phyloP scores from a whole-genome alignment of 2,113 vertebrate species.

The Sylvilagus bachmani region DNA sequence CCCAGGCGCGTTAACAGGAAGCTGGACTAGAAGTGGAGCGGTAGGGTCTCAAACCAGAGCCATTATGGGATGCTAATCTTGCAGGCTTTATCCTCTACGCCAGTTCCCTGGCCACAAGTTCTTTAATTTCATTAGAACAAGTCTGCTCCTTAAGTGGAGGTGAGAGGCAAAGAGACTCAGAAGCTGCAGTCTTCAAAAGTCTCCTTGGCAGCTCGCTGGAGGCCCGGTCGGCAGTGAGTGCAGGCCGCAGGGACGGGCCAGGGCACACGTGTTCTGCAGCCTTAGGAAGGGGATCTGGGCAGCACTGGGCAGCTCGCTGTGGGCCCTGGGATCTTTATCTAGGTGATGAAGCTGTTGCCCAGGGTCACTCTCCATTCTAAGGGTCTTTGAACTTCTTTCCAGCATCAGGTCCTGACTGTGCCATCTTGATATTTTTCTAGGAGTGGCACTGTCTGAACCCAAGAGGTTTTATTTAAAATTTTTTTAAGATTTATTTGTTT shows the following conservation, averaged over 20 bases:
- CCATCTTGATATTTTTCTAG: neutral
- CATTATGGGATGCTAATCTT: too few relatives aligned
- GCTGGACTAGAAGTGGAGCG: too few relatives aligned
- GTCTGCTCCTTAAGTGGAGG: neutral
- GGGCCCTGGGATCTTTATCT: neutral
- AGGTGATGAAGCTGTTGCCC: slow-evolving; percentile 8
- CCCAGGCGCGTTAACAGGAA: too few relatives aligned
- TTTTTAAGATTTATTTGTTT: too few relatives aligned
- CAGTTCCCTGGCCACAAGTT: neutral
- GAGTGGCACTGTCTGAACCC: neutral
- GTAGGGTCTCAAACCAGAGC: too few relatives aligned
- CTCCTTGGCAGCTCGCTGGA: neutral
- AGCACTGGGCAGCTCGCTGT: neutral
- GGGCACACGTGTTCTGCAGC: neutral
- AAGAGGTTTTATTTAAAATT: neutral
- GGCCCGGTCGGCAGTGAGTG: neutral
- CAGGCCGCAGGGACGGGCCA: neutral
- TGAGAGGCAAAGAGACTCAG: neutral
- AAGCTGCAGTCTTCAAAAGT: rapidly evolving
- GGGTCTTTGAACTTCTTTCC: slow-evolving; percentile 14
- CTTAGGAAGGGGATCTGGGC: neutral
- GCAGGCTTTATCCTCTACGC: too few relatives aligned
- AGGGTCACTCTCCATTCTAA: slow-evolving; percentile 2
- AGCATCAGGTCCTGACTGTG: neutral
- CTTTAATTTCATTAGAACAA: neutral